Percentiles rank a stretch among this genome's conserved stretches.
Evolutionary conservation across 2,113 vertebrate species (phyloP).

Genomic region (Nansenia antarctica): DNA sequence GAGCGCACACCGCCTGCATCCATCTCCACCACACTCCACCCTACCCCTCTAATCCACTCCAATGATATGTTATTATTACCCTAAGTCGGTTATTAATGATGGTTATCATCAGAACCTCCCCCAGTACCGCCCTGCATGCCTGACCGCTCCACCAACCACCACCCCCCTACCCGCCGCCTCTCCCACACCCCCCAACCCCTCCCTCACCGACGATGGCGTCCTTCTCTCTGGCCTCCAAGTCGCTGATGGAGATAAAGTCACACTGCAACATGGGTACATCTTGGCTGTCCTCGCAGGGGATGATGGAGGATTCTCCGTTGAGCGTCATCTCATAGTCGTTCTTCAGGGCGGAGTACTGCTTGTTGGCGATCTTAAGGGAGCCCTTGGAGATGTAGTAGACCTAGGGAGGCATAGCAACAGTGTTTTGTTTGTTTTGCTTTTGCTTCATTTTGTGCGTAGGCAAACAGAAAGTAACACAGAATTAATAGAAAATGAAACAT

Average conservation of each 20-base stretch:
- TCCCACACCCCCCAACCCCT: not conserved
- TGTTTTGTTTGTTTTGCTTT: too few relatives aligned
- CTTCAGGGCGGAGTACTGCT: slow-evolving; percentile 93
- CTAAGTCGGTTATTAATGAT: slow-evolving; percentile 29
- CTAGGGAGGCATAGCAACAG: too few relatives aligned
- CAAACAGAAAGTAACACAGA: too few relatives aligned
- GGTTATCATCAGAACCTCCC: not conserved
- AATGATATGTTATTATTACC: slow-evolving; percentile 36
- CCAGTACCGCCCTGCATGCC: not conserved
- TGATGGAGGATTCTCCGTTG: slow-evolving; percentile 84
- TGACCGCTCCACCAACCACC: not conserved
- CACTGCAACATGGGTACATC: slow-evolving; percentile 91
- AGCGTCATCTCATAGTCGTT: slow-evolving; percentile 99
- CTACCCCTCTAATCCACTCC: slow-evolving; percentile 12
- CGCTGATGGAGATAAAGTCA: slow-evolving; percentile 85
- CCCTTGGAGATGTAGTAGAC: slow-evolving; percentile 96
- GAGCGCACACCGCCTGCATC: slow-evolving; percentile 26
- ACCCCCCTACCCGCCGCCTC: not conserved
- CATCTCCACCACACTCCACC: not conserved
- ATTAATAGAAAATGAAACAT: too few relatives aligned
- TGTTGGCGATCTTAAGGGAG: slow-evolving; percentile 94
- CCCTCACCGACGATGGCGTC: slow-evolving; percentile 88
- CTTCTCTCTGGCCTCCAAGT: slow-evolving; percentile 85
- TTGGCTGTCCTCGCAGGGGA: slow-evolving; percentile 87
- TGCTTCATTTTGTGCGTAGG: too few relatives aligned